Evolutionary conservation across 2,113 vertebrate genomes (phyloP), one percentile per base, ranked within the genome.

Genomic region (Lathamus discolor): DNA sequence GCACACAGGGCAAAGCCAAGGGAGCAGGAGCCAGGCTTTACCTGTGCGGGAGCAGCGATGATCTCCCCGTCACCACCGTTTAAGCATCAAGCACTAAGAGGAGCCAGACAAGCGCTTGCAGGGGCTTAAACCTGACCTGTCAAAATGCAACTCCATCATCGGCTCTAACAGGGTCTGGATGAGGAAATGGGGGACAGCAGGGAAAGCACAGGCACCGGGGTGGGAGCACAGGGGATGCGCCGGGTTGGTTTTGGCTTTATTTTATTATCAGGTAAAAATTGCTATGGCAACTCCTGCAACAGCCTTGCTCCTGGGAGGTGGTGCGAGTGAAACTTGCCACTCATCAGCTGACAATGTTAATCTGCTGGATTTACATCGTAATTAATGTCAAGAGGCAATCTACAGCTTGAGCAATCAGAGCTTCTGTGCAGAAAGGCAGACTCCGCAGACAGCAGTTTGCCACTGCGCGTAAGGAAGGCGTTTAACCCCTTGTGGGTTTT

Each of bases 341-440:
- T 96, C 90, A 76, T 95, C 96, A 93, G 59, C 96, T 91, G 92
- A 97, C 96, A 96, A 77, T 52, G 96, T 93, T 97, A 92, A 97
- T 97, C 96, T 97, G 90, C 86, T 1, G n/a, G 95, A 94, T 97
- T 97, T 97, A 96, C 95, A 96, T 97, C 95, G 95, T 96, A 97
- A 97, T 97, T 97, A 97, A 97, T 96, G 97, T 97, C 97, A 97
- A 97, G 96, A 97, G 96, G 97, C 96, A 96, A 95, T 96, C 95
- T 96, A 91, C 80, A 43, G 63, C 78, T 93, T 51, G 86, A 96
- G 97, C 96, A 97, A 97, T 97, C 96, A 96, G 93, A 74, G 88
- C 76, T 95, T 59, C 59, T 69, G 57, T 61, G 86, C 96, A 69
- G 62, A 49, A 83, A 94, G 91, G 90, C 96, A 94, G 78, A 11